Base-by-base conservation (phyloP, 2,113 vertebrate species). In the Xiphias gladius region DNA sequence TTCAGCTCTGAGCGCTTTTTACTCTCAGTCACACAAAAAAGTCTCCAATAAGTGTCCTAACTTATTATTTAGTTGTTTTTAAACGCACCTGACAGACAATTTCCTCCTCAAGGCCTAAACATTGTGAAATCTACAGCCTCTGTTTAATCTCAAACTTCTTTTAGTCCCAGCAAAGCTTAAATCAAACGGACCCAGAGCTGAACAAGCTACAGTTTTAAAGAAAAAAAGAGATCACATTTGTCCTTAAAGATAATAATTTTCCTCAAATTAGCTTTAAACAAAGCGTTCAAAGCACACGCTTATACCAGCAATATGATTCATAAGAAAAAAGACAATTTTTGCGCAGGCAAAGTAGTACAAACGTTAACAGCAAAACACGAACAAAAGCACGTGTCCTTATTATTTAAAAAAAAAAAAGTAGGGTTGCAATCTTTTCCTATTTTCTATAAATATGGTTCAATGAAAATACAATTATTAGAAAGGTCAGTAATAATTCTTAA, bases 151-250 rank as follows among this genome's bases (percentile, higher is more conserved):
- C 11, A 61, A 80, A 85, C 48, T 85, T 70, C 0, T 24, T 39
- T 35, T 7, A 37, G 41, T 76, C 2, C 17, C 26, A 80, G 54
- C 7, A 35, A 55, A 76, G 63, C 62, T 57, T 24, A 22, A 43
- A 1, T 0, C 10, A 24, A 67, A 48, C 24, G 22, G 10, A 32
- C 3, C 7, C 55, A 17, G 14, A 54, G 32, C n/a, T 57, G 14
- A 74, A 13, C 26, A 62, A 7, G 54, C 2, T 41, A 0, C 10
- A 3, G 1, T 37, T 41, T n/a, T 43, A 22, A 48, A 28, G 0
- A n/a, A 35, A 13, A 20, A 39, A 63, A 13, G 2, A 14, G 0
- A 0, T 4, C 1, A 39, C 2, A 12, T 35, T 39, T 41, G 35
- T 41, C 2, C 17, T 19, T 5, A 30, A 65, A 61, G 26, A 0